Conservation (phyloP, 1,140 invertebrate species). For the Drosophila kikkawai region DNA sequence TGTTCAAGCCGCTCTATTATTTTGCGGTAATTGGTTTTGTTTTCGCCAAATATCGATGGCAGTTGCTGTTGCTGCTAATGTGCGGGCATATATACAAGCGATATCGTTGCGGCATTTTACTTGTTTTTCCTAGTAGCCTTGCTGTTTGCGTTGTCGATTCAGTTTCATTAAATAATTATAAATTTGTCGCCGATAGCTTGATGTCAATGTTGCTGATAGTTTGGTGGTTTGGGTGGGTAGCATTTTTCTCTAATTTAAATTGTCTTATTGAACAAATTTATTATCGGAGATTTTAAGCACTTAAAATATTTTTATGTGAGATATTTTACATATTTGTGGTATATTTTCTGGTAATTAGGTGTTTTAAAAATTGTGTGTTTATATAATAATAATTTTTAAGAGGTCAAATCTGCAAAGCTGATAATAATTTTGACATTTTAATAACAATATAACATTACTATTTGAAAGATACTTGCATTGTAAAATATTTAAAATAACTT, state of each 20-base stretch:
- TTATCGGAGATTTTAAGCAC: not conserved
- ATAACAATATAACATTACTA: too few relatives aligned
- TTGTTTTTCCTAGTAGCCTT: constrained; percentile 2
- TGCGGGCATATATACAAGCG: not conserved
- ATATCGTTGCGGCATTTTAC: not conserved
- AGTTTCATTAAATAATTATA: not conserved
- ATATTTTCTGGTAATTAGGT: too few relatives aligned
- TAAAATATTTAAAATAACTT: too few relatives aligned
- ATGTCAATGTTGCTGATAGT: not conserved
- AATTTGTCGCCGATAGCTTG: not conserved
- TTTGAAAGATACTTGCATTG: too few relatives aligned
- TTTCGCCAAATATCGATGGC: constrained; percentile 37
- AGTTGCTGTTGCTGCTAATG: constrained; percentile 9
- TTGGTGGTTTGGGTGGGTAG: not conserved
- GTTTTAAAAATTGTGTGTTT: too few relatives aligned
- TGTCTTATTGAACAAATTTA: not conserved
- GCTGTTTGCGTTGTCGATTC: not conserved
- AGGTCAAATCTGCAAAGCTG: too few relatives aligned
- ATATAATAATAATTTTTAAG: too few relatives aligned
- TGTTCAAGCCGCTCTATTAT: constrained; percentile 51
- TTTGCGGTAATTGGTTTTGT: constrained; percentile 57
- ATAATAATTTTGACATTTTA: too few relatives aligned
- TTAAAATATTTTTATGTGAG: not conserved
- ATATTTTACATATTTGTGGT: not conserved
- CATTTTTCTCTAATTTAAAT: not conserved